phyloP scores from a whole-genome alignment of 2,797 vertebrate species.

The Peromyscus attwateri region DNA sequence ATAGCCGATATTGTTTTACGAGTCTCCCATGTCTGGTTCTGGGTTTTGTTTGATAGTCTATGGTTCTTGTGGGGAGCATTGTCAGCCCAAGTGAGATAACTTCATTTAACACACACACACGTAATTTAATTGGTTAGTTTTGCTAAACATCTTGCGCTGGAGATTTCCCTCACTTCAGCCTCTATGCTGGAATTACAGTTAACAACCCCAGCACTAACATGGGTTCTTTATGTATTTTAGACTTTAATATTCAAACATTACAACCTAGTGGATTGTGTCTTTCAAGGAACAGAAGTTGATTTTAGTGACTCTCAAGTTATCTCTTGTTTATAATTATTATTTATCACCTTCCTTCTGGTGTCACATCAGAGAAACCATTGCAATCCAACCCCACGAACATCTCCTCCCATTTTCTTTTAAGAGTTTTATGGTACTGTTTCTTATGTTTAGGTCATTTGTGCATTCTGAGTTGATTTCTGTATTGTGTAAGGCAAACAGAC shows the following conservation, averaged over 20 bases:
- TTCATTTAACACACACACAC: not conserved
- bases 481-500: not conserved
- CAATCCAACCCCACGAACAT: not conserved
- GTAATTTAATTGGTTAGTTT: not conserved
- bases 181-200: not conserved
- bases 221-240: not conserved
- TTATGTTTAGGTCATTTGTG: not conserved
- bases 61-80: not conserved
- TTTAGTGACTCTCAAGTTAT: not conserved
- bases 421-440: not conserved
- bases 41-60: not conserved
- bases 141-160: not conserved
- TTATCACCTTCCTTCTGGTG: not conserved
- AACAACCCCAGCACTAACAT: no score
- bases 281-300: not conserved
- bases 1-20: not conserved
- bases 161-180: not conserved
- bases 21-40: not conserved
- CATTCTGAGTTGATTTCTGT: not conserved
- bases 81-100: not conserved
- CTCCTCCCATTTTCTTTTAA: not conserved
- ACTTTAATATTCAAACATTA: not conserved
- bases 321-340: not conserved
- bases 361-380: not conserved
- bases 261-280: not conserved